phyloP scores from a whole-genome alignment of 2,888 invertebrate species.

The Sarcophaga carnaria region DNA sequence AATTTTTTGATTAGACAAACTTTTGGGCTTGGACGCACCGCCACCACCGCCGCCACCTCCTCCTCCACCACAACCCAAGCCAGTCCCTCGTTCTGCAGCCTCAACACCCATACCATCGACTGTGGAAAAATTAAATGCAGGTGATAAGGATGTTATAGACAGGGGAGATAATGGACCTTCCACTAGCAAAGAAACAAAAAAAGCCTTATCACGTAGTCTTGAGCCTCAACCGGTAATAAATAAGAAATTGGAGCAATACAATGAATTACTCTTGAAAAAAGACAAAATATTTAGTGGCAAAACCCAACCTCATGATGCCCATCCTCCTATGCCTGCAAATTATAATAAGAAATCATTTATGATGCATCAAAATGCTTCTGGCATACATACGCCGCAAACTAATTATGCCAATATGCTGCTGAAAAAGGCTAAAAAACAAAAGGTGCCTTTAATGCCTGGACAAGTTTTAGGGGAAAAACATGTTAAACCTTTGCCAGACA shows the following conservation, averaged over 20 bases:
- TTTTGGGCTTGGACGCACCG: slow-evolving; percentile 75
- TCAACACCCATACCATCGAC: slow-evolving; percentile 27
- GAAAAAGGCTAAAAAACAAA: slow-evolving; percentile 75
- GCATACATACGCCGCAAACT: slow-evolving; percentile 22
- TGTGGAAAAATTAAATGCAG: neutral
- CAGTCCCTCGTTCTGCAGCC: slow-evolving; percentile 38
- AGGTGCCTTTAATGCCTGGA: slow-evolving; percentile 20
- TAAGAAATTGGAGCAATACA: slow-evolving; percentile 38
- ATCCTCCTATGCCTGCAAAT: slow-evolving; percentile 29
- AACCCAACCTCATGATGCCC: neutral
- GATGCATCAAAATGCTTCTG: slow-evolving; percentile 57
- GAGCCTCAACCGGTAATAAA: slow-evolving; percentile 71
- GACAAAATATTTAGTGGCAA: slow-evolving; percentile 42
- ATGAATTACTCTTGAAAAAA: slow-evolving; percentile 42
- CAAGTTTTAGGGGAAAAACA: slow-evolving; percentile 31
- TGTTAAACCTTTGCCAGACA: slow-evolving; percentile 16
- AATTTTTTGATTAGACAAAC: slow-evolving; percentile 70
- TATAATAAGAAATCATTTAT: slow-evolving; percentile 62
- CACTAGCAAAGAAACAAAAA: slow-evolving; percentile 54
- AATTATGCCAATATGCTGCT: slow-evolving; percentile 65
- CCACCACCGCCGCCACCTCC: slow-evolving; percentile 62
- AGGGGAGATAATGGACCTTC: slow-evolving; percentile 37
- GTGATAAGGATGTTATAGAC: slow-evolving; percentile 14
- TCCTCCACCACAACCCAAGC: slow-evolving; percentile 30
- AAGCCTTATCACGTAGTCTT: slow-evolving; percentile 33